Conservation (phyloP, 1,140 invertebrate genomes). For the Sipha flava region DNA sequence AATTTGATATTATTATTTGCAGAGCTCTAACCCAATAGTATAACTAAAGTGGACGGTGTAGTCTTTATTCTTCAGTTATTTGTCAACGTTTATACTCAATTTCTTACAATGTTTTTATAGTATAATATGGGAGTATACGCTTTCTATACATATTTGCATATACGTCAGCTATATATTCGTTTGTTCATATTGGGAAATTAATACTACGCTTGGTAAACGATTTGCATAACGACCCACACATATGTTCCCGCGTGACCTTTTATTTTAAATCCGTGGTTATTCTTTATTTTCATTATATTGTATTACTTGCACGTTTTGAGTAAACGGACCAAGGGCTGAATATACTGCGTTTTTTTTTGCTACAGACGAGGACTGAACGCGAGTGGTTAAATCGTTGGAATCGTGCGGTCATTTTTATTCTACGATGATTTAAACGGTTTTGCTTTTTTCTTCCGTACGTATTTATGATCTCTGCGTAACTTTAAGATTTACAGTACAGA, state of each 20-base stretch:
- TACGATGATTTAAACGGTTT: background rate
- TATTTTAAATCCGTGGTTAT: background rate
- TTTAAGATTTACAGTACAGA: background rate
- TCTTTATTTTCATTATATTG: background rate
- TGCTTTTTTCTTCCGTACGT: background rate
- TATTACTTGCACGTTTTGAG: background rate
- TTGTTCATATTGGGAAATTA: too few relatives aligned
- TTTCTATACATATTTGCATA: too few relatives aligned
- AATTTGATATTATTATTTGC: background rate
- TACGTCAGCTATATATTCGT: too few relatives aligned
- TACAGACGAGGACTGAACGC: background rate
- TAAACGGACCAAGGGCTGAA: background rate
- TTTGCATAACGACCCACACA: background rate
- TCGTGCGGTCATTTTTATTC: background rate
- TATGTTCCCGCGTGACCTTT: background rate
- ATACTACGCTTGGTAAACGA: background rate
- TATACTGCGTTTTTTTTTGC: background rate
- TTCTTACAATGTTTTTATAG: too few relatives aligned
- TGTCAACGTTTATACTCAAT: too few relatives aligned
- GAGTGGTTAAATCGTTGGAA: background rate
- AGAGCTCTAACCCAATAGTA: too few relatives aligned
- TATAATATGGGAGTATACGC: too few relatives aligned
- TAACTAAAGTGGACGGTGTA: too few relatives aligned
- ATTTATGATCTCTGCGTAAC: background rate
- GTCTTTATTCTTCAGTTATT: too few relatives aligned